phyloP scores from a whole-genome alignment of 2,113 vertebrate genomes.

The Setophaga coronata region DNA sequence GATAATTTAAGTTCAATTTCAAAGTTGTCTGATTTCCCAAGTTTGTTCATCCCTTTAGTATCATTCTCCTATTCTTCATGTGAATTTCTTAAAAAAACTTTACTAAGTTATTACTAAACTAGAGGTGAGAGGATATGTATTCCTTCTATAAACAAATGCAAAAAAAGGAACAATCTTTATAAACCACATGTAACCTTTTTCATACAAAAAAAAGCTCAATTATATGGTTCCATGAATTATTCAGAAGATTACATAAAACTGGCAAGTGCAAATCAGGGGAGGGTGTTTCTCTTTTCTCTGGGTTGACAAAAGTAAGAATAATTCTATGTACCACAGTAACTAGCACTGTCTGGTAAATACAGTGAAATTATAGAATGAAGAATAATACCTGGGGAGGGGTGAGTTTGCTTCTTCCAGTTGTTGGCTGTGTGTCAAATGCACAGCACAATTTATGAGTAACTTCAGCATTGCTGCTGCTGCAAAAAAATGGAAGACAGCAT shows the following conservation, averaged over 20 bases:
- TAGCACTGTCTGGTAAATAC: neutral
- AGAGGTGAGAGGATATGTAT: neutral
- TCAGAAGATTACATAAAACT: neutral
- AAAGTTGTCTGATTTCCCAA: neutral
- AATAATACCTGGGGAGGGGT: neutral
- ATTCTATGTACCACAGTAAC: neutral
- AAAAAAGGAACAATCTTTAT: neutral
- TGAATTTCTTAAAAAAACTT: neutral
- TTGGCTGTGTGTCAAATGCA: neutral
- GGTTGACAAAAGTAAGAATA: neutral
- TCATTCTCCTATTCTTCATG: neutral
- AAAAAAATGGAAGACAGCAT: neutral
- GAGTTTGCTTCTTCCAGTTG: neutral
- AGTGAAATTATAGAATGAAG: neutral
- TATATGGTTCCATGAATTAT: neutral
- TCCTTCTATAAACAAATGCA: neutral
- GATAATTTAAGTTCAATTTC: neutral
- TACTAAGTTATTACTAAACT: neutral
- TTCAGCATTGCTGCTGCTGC: neutral
- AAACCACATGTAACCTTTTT: neutral
- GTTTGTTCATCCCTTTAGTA: neutral
- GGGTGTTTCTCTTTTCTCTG: neutral
- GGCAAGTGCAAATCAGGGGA: neutral
- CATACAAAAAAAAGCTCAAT: neutral
- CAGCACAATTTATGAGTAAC: constrained; percentile 2